Base-by-base conservation (phyloP, 1,140 invertebrate species). In the Halotydeus destructor region DNA sequence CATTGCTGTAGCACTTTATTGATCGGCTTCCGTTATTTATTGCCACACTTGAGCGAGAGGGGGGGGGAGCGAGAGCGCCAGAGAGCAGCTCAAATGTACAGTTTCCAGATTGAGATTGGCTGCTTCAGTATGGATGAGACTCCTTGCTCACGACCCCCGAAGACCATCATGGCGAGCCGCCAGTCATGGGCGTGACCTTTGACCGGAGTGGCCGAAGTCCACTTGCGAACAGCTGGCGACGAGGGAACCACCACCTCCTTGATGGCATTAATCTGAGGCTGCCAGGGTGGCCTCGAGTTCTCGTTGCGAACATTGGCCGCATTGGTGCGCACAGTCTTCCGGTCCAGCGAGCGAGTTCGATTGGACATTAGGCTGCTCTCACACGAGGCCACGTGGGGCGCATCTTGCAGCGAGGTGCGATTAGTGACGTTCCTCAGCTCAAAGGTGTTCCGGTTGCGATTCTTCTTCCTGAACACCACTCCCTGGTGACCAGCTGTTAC, bases 41-140 rank as follows among this genome's bases (percentile, higher is more conserved):
- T n/a, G n/a, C n/a, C n/a, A n/a, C n/a, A n/a, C n/a, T n/a, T n/a
- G n/a, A n/a, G n/a, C n/a, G n/a, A n/a, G n/a, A n/a, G n/a, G n/a
- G n/a, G n/a, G n/a, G n/a, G n/a, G n/a, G n/a, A n/a, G n/a, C n/a
- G n/a, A n/a, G n/a, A n/a, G n/a, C n/a, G n/a, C n/a, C n/a, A n/a
- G n/a, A n/a, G n/a, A n/a, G n/a, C 28, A 30, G 14, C 28, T 52
- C 27, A 55, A 16, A 55, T 48, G 43, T 53, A 55, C 21, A 55
- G 41, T 40, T 53, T 52, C 53, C 53, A 55, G 22, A 55, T 47
- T 5, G 51, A 48, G 8, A 55, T 53, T 12, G 54, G 53, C 42
- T 54, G 51, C 25, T 51, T 48, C 30, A 49, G 49, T 11, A 54
- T 30, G 6, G n/a, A 14, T 16, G 49, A 38, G 5, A 38, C 42